phyloP scores from a whole-genome alignment of 1,140 invertebrate genomes.

The Ladona fulva region DNA sequence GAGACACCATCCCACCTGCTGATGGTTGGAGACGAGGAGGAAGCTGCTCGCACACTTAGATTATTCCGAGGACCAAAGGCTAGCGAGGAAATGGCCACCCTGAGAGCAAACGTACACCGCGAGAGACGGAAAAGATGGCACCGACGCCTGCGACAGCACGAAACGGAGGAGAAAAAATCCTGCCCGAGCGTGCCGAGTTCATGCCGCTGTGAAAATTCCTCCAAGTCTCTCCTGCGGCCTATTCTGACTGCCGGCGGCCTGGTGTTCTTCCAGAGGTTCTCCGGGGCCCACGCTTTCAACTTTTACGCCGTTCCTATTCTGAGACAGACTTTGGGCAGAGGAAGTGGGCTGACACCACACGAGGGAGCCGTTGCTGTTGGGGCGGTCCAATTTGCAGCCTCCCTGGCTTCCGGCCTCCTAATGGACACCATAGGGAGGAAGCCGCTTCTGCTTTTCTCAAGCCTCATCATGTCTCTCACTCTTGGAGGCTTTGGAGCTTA shows the following conservation, averaged over 20 bases:
- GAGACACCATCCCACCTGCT: conserved; percentile 76
- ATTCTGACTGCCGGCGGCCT: conserved; percentile 69
- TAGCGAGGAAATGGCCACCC: conserved; percentile 53
- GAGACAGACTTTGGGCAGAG: conserved; percentile 58
- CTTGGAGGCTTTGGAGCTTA: conserved; percentile 70
- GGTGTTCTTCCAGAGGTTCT: conserved; percentile 78
- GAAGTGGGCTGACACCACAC: conserved; percentile 65
- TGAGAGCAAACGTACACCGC: conserved; percentile 50
- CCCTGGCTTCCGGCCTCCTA: conserved; percentile 62
- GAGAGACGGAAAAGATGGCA: conserved; percentile 19
- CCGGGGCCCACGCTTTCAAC: conserved; percentile 70
- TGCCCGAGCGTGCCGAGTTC: conserved; percentile 30
- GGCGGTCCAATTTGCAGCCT: conserved; percentile 66
- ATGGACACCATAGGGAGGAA: conserved; percentile 69
- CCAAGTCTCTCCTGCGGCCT: conserved; percentile 43
- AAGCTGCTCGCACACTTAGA: conserved; percentile 62
- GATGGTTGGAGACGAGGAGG: conserved; percentile 59
- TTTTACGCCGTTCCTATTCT: conserved; percentile 76
- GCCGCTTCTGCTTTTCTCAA: conserved; percentile 66
- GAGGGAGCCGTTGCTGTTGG: conserved; percentile 68
- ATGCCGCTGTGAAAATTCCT: conserved; percentile 38
- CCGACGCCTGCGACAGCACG: conserved; percentile 32
- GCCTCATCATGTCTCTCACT: conserved; percentile 71
- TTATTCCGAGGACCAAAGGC: conserved; percentile 65
- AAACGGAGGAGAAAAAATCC: conserved; percentile 27